Evolutionary conservation across 2,888 invertebrate genomes (phyloP).

Genomic region (Chrysopilus asiliformis): DNA sequence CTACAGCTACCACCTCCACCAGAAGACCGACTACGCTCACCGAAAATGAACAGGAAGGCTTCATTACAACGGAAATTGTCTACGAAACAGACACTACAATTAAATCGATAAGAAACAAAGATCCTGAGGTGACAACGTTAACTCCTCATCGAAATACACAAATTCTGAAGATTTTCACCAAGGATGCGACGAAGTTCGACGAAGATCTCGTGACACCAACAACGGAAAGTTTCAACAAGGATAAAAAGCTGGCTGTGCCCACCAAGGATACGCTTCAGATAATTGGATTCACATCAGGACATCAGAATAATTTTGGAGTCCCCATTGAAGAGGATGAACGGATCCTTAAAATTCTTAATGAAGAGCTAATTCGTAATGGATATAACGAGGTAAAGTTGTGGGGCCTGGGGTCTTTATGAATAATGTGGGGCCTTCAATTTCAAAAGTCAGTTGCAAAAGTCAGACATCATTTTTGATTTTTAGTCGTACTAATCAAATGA

Average conservation of each 20-base stretch:
- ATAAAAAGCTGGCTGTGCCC: constrained; percentile 4
- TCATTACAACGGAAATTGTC: constrained; percentile 2
- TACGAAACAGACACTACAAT: constrained; percentile 1
- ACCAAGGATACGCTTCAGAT: constrained; percentile 16
- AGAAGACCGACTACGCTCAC: no score
- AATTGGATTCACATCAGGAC: constrained; percentile 43
- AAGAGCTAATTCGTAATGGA: constrained; percentile 19
- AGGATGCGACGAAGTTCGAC: constrained; percentile 5
- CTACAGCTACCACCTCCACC: no score
- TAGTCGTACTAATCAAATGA: no score
- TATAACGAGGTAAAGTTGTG: constrained; percentile 12
- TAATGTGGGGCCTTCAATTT: no score
- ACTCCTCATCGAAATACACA: constrained; percentile 11
- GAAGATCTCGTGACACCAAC: constrained; percentile 7
- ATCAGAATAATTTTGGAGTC: constrained; percentile 48
- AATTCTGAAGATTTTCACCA: constrained; percentile 12
- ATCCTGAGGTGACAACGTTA: constrained; percentile 3
- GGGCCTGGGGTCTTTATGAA: no score
- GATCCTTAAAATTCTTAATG: constrained; percentile 28
- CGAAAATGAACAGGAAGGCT: no score
- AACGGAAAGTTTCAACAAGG: constrained; percentile 6
- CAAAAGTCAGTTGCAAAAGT: no score
- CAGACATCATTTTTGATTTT: no score
- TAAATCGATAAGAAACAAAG: constrained; percentile 2
- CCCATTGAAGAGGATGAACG: constrained; percentile 47